These are phyloP conservation scores for Anolis sagrei DNA, from an alignment of 2,113 vertebrate species.

Conservation along the genomic window DNA sequence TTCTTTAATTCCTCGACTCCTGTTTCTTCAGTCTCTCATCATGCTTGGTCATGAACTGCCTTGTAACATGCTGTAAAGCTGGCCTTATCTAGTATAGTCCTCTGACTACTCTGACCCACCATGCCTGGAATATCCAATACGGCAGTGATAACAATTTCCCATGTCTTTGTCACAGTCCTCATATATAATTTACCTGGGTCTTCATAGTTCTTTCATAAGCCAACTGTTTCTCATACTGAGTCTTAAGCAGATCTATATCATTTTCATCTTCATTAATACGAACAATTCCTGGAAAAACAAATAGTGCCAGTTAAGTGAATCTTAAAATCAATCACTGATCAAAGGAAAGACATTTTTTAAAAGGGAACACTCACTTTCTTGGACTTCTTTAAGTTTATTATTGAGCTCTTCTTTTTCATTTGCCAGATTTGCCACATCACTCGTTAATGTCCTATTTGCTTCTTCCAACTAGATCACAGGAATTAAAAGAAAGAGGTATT, in stretches of 20 bases:
- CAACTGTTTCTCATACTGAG: conserved; percentile 92
- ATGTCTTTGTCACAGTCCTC: not conserved
- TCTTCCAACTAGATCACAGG: conserved; percentile 87
- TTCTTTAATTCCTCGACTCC: not conserved
- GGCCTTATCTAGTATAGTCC: not conserved
- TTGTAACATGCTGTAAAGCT: not conserved
- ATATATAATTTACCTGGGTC: conserved; percentile 84
- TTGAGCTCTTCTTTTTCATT: conserved; percentile 98
- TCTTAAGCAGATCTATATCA: conserved; percentile 85
- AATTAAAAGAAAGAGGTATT: not conserved
- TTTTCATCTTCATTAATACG: conserved; percentile 88
- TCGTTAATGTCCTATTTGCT: conserved; percentile 94
- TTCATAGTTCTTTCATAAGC: conserved; percentile 94
- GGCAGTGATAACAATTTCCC: not conserved
- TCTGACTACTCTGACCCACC: not conserved
- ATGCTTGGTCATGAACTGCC: not conserved
- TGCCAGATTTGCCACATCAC: conserved; percentile 95
- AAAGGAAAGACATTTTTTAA: conserved; percentile 16
- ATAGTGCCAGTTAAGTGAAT: not conserved
- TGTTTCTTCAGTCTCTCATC: not conserved
- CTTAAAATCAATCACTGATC: not conserved
- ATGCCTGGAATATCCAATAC: not conserved
- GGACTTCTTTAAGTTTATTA: conserved; percentile 90
- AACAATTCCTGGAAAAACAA: conserved; percentile 79
- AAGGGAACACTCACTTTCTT: conserved; percentile 84